Percentiles rank a stretch among this genome's conserved stretches.
These are phyloP conservation scores for Crocidura indochinensis DNA, from an alignment of 2,797 vertebrate species.

Conservation along the genomic window DNA sequence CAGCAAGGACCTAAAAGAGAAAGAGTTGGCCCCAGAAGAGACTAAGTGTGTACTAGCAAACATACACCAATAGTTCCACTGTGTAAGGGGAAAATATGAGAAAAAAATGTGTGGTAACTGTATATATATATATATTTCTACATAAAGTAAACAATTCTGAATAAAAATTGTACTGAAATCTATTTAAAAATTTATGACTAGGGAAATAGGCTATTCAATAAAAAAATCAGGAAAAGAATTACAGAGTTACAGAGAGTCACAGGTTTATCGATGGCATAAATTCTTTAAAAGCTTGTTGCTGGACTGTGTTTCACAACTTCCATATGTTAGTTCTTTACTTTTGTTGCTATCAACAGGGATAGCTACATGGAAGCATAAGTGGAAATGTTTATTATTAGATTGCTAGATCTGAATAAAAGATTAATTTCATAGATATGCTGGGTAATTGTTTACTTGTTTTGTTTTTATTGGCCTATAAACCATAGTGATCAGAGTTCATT, in stretches of 20 bases:
- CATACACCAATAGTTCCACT: not conserved
- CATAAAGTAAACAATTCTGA: constrained; percentile 14
- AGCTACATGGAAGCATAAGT: not conserved
- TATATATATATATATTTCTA: not conserved
- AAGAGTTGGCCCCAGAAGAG: not conserved
- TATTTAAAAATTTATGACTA: constrained; percentile 16
- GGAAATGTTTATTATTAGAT: constrained; percentile 18
- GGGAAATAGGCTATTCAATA: not conserved
- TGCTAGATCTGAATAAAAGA: constrained; percentile 41
- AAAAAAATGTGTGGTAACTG: not conserved
- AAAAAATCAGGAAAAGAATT: constrained; percentile 30
- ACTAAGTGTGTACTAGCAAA: not conserved
- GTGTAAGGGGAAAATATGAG: not conserved
- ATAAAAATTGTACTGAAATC: constrained; percentile 23
- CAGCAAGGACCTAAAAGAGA: not conserved
- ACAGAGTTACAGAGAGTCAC: constrained; percentile 7
- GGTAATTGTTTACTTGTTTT: too few relatives aligned
- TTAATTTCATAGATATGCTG: not conserved
- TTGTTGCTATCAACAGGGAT: constrained; percentile 28
- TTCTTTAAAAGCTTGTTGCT: not conserved
- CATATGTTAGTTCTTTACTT: not conserved
- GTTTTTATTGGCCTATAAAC: too few relatives aligned
- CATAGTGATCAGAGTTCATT: too few relatives aligned
- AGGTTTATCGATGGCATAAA: constrained; percentile 46
- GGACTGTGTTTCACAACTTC: too few relatives aligned